Evolutionary conservation across 2,888 invertebrate species (phyloP).

Genomic region (Acanthosoma haemorrhoidale): DNA sequence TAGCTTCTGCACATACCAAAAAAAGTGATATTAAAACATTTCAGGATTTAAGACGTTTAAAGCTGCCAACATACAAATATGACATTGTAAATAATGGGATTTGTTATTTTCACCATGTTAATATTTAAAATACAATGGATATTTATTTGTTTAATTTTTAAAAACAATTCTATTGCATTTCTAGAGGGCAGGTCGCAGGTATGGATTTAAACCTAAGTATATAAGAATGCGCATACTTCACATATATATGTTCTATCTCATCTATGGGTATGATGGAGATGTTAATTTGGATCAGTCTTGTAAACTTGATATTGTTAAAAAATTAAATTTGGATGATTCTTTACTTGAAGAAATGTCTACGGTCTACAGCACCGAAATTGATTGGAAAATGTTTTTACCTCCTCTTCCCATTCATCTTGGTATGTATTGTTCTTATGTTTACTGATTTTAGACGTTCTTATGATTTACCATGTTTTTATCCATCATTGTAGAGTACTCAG

Average conservation of each 20-base stretch:
- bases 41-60: constrained; percentile 2
- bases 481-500: constrained; percentile 49
- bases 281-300: constrained; percentile 42
- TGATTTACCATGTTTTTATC: background rate
- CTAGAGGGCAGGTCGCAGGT: constrained; percentile 34
- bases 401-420: constrained; percentile 57
- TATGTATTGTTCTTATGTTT: constrained; percentile 39
- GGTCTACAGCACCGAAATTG: constrained; percentile 52
- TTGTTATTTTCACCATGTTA: background rate
- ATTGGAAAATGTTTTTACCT: constrained; percentile 68
- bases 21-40: constrained; percentile 34
- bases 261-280: constrained; percentile 53
- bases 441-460: background rate
- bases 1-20: constrained; percentile 36
- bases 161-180: background rate
- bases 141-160: background rate
- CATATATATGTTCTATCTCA: constrained; percentile 63
- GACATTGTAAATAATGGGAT: constrained; percentile 20
- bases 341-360: constrained; percentile 49
- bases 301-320: constrained; percentile 43
- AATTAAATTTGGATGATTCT: constrained; percentile 45
- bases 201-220: constrained; percentile 60
- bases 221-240: constrained; percentile 61
- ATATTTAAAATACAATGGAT: background rate
- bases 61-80: constrained; percentile 14